These are phyloP conservation scores for Antennarius striatus DNA, from an alignment of 2,113 vertebrate genomes.

Conservation along the genomic window DNA sequence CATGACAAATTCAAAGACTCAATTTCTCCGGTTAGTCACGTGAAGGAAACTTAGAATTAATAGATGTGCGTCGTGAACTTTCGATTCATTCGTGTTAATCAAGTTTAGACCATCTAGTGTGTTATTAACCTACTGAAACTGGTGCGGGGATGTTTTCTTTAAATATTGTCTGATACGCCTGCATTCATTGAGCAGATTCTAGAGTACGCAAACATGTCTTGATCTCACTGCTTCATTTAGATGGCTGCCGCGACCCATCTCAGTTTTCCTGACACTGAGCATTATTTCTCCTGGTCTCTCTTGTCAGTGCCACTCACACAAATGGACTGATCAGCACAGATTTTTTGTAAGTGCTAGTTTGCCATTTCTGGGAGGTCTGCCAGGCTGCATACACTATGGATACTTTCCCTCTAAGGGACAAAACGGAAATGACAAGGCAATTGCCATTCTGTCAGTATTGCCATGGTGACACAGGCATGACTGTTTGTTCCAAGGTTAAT, in stretches of 20 bases:
- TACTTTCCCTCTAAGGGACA: slow-evolving; percentile 75
- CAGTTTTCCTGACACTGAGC: slow-evolving; percentile 38
- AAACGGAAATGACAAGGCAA: slow-evolving; percentile 84
- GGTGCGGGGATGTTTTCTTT: slow-evolving; percentile 49
- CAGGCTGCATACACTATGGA: slow-evolving; percentile 70
- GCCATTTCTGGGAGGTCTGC: slow-evolving; percentile 75
- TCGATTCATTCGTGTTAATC: slow-evolving; percentile 41
- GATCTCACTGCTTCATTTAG: slow-evolving; percentile 26
- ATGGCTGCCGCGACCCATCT: slow-evolving; percentile 39
- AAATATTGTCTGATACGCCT: slow-evolving; percentile 47
- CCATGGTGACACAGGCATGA: slow-evolving; percentile 74
- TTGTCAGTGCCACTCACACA: slow-evolving; percentile 57
- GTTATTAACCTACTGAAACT: slow-evolving; percentile 60
- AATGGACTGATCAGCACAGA: slow-evolving; percentile 70
- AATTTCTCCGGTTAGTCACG: too few relatives aligned
- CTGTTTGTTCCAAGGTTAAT: slow-evolving; percentile 84
- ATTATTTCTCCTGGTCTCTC: slow-evolving; percentile 54
- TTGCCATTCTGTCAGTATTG: slow-evolving; percentile 79
- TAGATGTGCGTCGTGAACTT: slow-evolving; percentile 45
- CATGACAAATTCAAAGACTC: background rate
- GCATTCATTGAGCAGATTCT: slow-evolving; percentile 28
- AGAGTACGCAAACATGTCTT: slow-evolving; percentile 13
- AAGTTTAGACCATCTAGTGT: slow-evolving; percentile 59
- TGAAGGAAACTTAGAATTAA: too few relatives aligned
- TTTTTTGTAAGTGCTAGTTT: slow-evolving; percentile 47